Base-by-base conservation (phyloP, 2,113 vertebrate genomes). In the Odontesthes bonariensis region DNA sequence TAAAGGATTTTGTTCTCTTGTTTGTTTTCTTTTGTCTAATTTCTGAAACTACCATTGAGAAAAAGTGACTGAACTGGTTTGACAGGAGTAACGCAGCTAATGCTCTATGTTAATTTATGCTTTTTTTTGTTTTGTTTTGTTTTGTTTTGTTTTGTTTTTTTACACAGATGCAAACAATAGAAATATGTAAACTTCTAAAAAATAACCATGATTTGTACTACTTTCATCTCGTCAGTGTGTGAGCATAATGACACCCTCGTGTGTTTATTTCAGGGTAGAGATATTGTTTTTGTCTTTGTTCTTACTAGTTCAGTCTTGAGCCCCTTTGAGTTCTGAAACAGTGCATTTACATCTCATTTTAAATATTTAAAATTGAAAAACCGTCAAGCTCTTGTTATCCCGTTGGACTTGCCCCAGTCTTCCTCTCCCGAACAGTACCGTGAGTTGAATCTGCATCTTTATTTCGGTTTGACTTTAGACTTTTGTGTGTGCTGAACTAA, bases 321-420 rank as follows among this genome's bases (percentile, higher is more conserved):
- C 64, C 76, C 83, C 69, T 77, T 84, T 55, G 73, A 78, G 73
- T 85, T 69, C 73, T 42, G 64, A 73, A 81, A 82, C 61, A 65
- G 68, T 83, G 74, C 79, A 84, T 83, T 81, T 72, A 53, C 38
- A 44, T 65, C 44, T 79, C 61, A 54, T 62, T 81, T 67, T 60
- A 51, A 69, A 79, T 52, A 52, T 61, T 62, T 70, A 27, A 74
- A 56, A 20, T 20, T 38, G 49, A 79, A 63, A 53, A 67, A 56
- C 23, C 49, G 58, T 61, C 62, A 42, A 47, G 62, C 80, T 77
- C 46, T 46, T 14, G 49, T 82, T 53, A 68, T 79, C 67, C 49
- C 54, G 58, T 47, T 49, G 54, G 40, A 69, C 47, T 53, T 54
- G 1, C 51, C 12, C 49, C 69, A 53, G 35, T 77, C 61, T 46